These are phyloP conservation scores for Gila robusta DNA, from an alignment of 2,797 vertebrate genomes.

Conservation along the genomic window DNA sequence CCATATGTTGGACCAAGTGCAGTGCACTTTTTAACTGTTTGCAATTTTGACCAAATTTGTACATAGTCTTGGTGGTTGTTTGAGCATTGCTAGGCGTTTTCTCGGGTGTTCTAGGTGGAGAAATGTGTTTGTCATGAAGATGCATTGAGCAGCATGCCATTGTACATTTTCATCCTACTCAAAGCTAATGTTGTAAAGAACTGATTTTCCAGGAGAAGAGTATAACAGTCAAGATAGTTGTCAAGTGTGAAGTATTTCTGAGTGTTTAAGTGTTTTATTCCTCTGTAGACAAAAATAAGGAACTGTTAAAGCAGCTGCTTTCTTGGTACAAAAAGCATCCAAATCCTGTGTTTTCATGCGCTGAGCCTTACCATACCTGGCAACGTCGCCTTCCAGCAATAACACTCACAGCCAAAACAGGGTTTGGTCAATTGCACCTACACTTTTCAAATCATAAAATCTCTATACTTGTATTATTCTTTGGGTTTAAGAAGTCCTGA, in stretches of 20 bases:
- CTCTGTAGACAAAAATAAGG: slow-evolving; percentile 28
- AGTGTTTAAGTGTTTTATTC: slow-evolving; percentile 35
- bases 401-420: slow-evolving; percentile 62
- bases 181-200: background rate
- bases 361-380: slow-evolving; percentile 57
- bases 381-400: slow-evolving; percentile 52
- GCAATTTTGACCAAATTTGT: background rate
- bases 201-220: background rate
- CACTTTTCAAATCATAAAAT: slow-evolving; percentile 77
- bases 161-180: background rate
- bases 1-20: slow-evolving; percentile 56
- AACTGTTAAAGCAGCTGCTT: slow-evolving; percentile 52
- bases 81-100: background rate
- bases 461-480: slow-evolving; percentile 70
- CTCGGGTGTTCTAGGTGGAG: background rate
- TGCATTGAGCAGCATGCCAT: background rate
- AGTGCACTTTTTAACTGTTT: background rate
- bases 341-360: slow-evolving; percentile 58
- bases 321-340: slow-evolving; percentile 12
- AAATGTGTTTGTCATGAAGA: background rate
- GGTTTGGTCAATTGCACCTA: slow-evolving; percentile 70
- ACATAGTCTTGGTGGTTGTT: background rate
- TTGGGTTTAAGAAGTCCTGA: slow-evolving; percentile 61
- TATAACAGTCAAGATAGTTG: background rate
- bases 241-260: slow-evolving; percentile 55